These are phyloP conservation scores for Tenualosa ilisha DNA, from an alignment of 2,797 vertebrate genomes.

Conservation along the genomic window DNA sequence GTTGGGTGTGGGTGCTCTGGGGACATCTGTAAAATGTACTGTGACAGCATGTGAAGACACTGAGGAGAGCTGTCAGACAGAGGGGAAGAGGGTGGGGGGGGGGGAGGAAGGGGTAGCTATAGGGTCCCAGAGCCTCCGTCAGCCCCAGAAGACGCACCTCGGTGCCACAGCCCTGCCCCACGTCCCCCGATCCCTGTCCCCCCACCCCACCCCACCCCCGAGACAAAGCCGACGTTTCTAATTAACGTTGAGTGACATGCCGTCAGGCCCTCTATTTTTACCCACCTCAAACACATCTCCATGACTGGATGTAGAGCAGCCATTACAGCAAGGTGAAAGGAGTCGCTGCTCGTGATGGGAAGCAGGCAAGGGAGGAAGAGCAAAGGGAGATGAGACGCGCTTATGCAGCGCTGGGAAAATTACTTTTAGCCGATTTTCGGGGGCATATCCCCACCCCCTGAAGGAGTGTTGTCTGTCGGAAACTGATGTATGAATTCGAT, in stretches of 20 bases:
- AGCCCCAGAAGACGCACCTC: background rate
- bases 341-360: constrained; percentile 1
- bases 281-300: constrained; percentile 43
- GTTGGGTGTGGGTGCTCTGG: constrained; percentile 29
- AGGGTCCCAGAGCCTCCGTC: constrained; percentile 37
- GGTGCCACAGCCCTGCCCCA: constrained; percentile 11
- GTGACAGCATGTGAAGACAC: constrained; percentile 50
- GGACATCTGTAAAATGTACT: constrained; percentile 48
- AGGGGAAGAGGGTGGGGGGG: background rate
- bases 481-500: constrained; percentile 26
- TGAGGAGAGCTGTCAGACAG: constrained; percentile 46
- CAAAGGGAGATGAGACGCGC: background rate
- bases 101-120: background rate
- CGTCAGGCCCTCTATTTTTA: constrained; percentile 55
- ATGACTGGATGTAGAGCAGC: constrained; percentile 32
- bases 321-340: constrained; percentile 51
- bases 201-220: constrained; percentile 33
- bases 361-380: background rate
- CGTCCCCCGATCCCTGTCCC: constrained; percentile 28
- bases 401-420: constrained; percentile 9
- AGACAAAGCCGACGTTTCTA: constrained; percentile 46
- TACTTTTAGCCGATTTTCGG: constrained; percentile 18
- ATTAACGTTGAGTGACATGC: constrained; percentile 63
- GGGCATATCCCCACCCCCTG: background rate
- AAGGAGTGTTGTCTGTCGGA: constrained; percentile 20